Percentiles rank a stretch among this genome's conserved stretches.
Evolutionary conservation across 2,113 vertebrate genomes (phyloP).

Genomic region (Myxocyprinus asiaticus): DNA sequence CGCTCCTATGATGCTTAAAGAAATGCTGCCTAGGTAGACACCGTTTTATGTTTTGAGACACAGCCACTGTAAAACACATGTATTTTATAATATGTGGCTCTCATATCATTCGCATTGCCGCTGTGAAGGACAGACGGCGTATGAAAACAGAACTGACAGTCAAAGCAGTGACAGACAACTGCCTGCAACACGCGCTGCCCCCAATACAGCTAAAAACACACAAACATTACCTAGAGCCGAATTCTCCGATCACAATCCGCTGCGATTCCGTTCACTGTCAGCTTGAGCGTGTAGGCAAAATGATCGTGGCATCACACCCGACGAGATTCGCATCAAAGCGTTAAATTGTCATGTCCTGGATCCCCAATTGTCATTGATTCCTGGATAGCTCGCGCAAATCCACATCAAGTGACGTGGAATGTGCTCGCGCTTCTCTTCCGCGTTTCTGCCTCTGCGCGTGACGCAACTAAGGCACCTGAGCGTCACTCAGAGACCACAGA

Average conservation of each 20-base stretch:
- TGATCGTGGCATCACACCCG: neutral
- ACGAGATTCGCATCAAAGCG: neutral
- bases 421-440: constrained; percentile 67
- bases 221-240: constrained; percentile 39
- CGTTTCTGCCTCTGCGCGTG: constrained; percentile 58
- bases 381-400: constrained; percentile 26
- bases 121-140: neutral
- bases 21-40: neutral
- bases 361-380: no score
- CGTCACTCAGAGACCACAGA: constrained; percentile 23
- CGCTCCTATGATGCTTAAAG: neutral
- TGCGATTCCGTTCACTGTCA: neutral
- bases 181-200: neutral
- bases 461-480: constrained; percentile 42
- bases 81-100: neutral
- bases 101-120: neutral
- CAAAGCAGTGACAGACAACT: constrained; percentile 6
- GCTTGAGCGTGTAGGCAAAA: neutral
- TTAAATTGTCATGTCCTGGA: constrained; percentile 7
- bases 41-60: no score
- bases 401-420: constrained; percentile 76
- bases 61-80: neutral
- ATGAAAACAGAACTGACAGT: neutral
- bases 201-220: neutral
- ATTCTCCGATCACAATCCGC: neutral